Percentiles rank a stretch among this genome's conserved stretches.
phyloP scores from a whole-genome alignment of 2,888 invertebrate genomes.

The Lomographa bimaculata region DNA sequence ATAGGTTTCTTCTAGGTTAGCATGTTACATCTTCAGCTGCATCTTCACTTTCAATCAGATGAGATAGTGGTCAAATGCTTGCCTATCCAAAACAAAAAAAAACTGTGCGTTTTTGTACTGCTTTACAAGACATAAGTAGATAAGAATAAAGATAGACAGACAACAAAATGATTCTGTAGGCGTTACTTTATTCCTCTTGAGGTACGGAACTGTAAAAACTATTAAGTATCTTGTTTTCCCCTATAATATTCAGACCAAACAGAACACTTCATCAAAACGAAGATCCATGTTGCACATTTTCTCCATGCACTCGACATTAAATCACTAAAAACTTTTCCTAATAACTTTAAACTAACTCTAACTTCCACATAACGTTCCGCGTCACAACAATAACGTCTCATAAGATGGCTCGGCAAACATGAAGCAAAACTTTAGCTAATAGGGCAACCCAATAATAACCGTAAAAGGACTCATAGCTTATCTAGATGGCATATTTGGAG shows the following conservation, averaged over 20 bases:
- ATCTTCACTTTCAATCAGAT: too few species aligned
- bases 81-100: too few species aligned
- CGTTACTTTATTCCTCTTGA: too few species aligned
- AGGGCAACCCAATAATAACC: slow-evolving; percentile 59
- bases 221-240: too few species aligned
- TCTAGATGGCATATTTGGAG: slow-evolving; percentile 75
- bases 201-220: too few species aligned
- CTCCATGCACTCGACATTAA: slow-evolving; percentile 6
- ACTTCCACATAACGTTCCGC: slow-evolving; percentile 30
- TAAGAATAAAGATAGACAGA: too few species aligned
- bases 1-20: too few species aligned
- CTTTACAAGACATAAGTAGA: too few species aligned
- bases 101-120: too few species aligned
- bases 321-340: slow-evolving; percentile 17
- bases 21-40: too few species aligned
- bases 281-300: slow-evolving; percentile 4
- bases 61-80: too few species aligned
- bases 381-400: slow-evolving; percentile 29
- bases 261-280: background rate
- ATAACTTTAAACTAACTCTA: slow-evolving; percentile 25
- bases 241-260: background rate
- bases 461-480: slow-evolving; percentile 68
- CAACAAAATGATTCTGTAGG: too few species aligned
- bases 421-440: slow-evolving; percentile 50
- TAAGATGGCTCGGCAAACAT: slow-evolving; percentile 41